Conservation (phyloP, 2,888 invertebrate species). For the Labia minor region DNA sequence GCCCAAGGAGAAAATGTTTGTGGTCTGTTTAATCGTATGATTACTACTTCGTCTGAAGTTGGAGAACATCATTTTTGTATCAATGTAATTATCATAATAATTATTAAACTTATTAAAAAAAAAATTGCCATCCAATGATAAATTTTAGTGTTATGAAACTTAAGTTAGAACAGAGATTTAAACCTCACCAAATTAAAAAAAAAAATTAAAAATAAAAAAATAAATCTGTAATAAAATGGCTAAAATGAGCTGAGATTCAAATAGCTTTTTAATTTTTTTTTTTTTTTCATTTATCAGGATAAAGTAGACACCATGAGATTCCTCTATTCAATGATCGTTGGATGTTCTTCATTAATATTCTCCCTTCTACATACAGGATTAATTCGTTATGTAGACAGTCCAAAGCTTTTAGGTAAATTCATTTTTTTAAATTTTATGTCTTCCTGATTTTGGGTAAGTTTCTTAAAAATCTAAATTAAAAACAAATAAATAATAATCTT, state of each 20-base stretch:
- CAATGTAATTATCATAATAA: neutral
- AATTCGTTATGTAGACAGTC: neutral
- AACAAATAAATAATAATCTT: too few relatives aligned
- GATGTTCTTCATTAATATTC: neutral
- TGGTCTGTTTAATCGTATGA: neutral
- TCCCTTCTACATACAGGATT: neutral
- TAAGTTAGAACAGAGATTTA: too few relatives aligned
- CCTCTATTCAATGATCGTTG: neutral
- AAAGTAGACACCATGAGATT: neutral
- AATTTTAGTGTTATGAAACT: too few relatives aligned
- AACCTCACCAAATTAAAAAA: too few relatives aligned
- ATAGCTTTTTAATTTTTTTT: too few relatives aligned
- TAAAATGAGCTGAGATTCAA: too few relatives aligned
- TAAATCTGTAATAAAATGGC: too few relatives aligned
- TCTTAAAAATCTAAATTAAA: neutral
- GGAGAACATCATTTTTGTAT: neutral
- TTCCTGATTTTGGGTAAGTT: neutral
- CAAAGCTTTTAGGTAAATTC: neutral
- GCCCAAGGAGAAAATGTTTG: neutral
- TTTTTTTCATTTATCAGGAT: neutral
- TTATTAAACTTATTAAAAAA: too few relatives aligned
- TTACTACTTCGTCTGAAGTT: neutral
- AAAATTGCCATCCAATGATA: too few relatives aligned
- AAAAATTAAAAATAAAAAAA: too few relatives aligned
- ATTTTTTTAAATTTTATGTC: too few relatives aligned